Base-by-base conservation (phyloP, 2,113 vertebrate genomes). In the Sphyrna mokarran region DNA sequence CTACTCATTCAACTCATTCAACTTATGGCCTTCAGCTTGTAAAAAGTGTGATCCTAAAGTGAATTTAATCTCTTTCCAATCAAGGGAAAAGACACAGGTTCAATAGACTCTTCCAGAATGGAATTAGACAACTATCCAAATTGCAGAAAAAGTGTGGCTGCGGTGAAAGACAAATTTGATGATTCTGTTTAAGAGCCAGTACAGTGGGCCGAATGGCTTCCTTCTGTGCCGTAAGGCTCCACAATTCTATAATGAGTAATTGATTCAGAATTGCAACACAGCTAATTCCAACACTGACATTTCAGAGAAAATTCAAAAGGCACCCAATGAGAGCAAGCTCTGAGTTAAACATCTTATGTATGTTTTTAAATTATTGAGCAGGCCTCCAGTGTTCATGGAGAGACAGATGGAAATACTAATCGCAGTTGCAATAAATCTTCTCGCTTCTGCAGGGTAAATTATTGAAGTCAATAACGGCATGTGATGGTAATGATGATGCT, bases 311-410 rank as follows among this genome's bases (percentile, higher is more conserved):
- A 40, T 83, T 43, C 4, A 40, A 83, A 20, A 43, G 5, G 18
- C 37, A 29, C 86, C 48, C 13, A 58, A 63, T 91, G 29, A 63
- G 54, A 91, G 26, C 10, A n/a, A 29, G 29, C 61, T 91, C 54
- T 61, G 23, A 90, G 54, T 3, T 90, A 83, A 83, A 33, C n/a
- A 26, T 90, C 87, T 90, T 90, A 33, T 63, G 87, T 18, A 3
- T 91, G 5, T 61, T 90, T 91, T 91, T 63, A 63, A 33, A 91
- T 61, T 91, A 91, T 91, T 91, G 13, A 91, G 58, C 58, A 63
- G 58, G 29, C 87, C 29, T 90, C 14, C 5, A n/a, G 29, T 63
- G 4, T 33, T 91, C 29, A n/a, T 8, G 4, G 29, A n/a, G 58
- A 90, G 54, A 20, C 87, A n/a, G 54, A 63, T 90, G 54, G 58